These are phyloP conservation scores for Chymomyza caudatula DNA, from an alignment of 2,888 invertebrate genomes.

Conservation along the genomic window DNA sequence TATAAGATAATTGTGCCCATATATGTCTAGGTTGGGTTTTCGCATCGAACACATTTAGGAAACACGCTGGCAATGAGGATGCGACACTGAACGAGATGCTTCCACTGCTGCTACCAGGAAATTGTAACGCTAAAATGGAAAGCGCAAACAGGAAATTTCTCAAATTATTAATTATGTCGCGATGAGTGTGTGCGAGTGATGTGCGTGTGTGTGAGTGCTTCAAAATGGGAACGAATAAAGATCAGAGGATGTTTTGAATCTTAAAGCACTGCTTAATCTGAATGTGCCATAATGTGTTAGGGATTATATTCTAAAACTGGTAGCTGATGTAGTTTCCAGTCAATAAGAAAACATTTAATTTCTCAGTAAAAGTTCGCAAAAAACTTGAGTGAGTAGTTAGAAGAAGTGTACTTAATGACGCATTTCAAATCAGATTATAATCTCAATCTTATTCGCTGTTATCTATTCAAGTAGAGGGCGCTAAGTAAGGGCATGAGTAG, in stretches of 20 bases:
- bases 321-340: too few species aligned
- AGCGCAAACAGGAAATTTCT: constrained; percentile 56
- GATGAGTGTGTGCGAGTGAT: not conserved
- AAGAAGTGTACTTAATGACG: too few species aligned
- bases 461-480: too few species aligned
- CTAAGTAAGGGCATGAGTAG: too few species aligned
- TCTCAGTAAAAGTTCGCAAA: too few species aligned
- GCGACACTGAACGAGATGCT: constrained; percentile 37
- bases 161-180: constrained; percentile 49
- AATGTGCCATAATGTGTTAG: not conserved
- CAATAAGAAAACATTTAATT: too few species aligned
- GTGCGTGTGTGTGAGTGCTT: not conserved
- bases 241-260: too few species aligned
- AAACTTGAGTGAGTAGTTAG: too few species aligned
- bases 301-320: too few species aligned
- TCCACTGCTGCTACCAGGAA: constrained; percentile 44
- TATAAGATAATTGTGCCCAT: constrained; percentile 15
- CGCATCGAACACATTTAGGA: constrained; percentile 1
- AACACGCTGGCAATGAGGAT: constrained; percentile 27
- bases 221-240: not conserved
- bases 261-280: not conserved
- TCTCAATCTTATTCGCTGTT: too few species aligned
- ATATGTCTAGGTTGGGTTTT: constrained; percentile 48
- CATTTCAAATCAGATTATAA: too few species aligned
- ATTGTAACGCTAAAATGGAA: constrained; percentile 47